Percentiles rank a stretch among this genome's conserved stretches.
Conservation (phyloP, 2,113 vertebrate species). For the Myotis lucifugus region DNA sequence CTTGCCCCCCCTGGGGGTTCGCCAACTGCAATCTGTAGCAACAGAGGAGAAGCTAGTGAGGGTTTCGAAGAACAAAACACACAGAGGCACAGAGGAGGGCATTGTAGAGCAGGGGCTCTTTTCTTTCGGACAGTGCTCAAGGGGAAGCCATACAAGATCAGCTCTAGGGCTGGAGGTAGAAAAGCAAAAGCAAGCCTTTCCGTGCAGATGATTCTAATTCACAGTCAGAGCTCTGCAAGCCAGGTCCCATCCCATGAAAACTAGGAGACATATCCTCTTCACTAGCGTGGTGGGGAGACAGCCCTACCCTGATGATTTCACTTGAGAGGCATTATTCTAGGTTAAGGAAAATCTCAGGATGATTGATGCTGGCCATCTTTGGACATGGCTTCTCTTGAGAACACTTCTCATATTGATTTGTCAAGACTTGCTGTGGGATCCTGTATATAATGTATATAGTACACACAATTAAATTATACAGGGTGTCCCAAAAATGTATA, state of each 20-base stretch:
- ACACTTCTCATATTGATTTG: neutral
- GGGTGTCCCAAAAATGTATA: too few species aligned
- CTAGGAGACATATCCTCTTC: neutral
- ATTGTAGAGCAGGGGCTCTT: neutral
- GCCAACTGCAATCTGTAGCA: neutral
- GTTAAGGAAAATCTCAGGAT: neutral
- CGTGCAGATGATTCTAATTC: neutral
- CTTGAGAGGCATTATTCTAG: neutral
- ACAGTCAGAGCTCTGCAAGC: neutral
- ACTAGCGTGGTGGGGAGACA: neutral
- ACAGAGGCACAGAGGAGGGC: neutral
- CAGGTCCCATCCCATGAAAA: neutral
- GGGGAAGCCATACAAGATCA: neutral
- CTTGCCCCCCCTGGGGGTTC: neutral
- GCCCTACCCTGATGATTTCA: neutral
- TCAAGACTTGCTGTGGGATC: neutral
- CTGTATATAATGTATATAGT: neutral
- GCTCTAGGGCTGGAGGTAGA: neutral
- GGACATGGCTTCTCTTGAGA: neutral
- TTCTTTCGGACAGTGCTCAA: neutral
- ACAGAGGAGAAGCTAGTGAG: neutral
- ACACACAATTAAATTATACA: neutral
- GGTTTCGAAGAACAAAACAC: neutral
- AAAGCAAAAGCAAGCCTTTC: neutral
- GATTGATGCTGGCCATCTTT: neutral